These are phyloP conservation scores for Phyllotis vaccarum DNA, from an alignment of 2,797 vertebrate species.

Conservation along the genomic window DNA sequence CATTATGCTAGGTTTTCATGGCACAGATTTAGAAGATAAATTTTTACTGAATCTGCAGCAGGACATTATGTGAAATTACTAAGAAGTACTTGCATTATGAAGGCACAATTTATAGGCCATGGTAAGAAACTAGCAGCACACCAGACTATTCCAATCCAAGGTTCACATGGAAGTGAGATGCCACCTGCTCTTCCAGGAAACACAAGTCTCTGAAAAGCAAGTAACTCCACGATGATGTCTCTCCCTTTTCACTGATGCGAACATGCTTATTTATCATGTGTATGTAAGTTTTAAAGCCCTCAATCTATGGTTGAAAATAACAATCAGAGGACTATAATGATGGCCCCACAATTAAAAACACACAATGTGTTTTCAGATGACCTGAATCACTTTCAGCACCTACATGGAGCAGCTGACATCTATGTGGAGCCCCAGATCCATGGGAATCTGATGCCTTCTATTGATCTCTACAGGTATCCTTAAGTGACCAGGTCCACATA, in stretches of 20 bases:
- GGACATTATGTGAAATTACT: background rate
- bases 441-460: background rate
- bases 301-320: background rate
- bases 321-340: background rate
- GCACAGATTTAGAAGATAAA: background rate
- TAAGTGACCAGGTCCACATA: too few relatives aligned
- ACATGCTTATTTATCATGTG: background rate
- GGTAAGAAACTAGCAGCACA: background rate
- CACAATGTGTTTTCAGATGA: background rate
- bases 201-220: background rate
- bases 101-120: background rate
- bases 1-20: background rate
- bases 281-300: background rate
- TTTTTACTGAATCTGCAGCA: background rate
- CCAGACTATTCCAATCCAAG: background rate
- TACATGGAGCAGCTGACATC: background rate
- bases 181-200: background rate
- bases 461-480: background rate
- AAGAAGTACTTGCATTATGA: background rate
- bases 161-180: background rate
- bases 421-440: background rate
- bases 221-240: background rate
- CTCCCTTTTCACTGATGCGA: background rate
- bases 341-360: background rate
- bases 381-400: background rate